Evolutionary conservation across 2,888 invertebrate species (phyloP).

Genomic region (Tethea ocularis): DNA sequence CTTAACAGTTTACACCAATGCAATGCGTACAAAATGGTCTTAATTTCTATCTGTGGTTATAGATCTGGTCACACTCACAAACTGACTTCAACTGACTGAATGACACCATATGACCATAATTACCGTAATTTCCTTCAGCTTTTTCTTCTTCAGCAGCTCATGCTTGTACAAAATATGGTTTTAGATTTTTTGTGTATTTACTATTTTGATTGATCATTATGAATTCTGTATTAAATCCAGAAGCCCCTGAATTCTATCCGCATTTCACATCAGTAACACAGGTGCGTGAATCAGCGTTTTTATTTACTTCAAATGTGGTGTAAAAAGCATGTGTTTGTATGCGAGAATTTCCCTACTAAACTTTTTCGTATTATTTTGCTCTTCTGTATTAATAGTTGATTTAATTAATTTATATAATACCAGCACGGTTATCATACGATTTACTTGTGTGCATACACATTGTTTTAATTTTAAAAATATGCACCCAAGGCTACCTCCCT

Average conservation of each 20-base stretch:
- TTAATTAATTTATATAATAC: not conserved
- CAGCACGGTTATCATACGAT: not conserved
- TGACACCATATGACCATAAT: not conserved
- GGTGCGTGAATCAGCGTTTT: slow-evolving; percentile 53
- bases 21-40: too few species aligned
- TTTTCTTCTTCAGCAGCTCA: slow-evolving; percentile 30
- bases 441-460: too few species aligned
- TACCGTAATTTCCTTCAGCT: slow-evolving; percentile 7
- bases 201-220: slow-evolving; percentile 46
- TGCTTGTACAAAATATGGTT: slow-evolving; percentile 11
- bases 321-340: slow-evolving; percentile 57
- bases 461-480: too few species aligned
- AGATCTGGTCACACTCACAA: too few species aligned
- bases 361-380: not conserved
- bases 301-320: slow-evolving; percentile 27
- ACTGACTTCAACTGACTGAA: too few species aligned
- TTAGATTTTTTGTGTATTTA: slow-evolving; percentile 15
- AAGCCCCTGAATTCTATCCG: slow-evolving; percentile 72
- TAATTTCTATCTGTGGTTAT: too few species aligned
- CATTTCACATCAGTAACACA: slow-evolving; percentile 58
- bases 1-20: too few species aligned
- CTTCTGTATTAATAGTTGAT: not conserved
- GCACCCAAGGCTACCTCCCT: too few species aligned
- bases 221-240: slow-evolving; percentile 70
- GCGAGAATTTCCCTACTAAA: not conserved